These are phyloP conservation scores for Sebastiscus tertius DNA, from an alignment of 2,797 vertebrate species.

Conservation along the genomic window DNA sequence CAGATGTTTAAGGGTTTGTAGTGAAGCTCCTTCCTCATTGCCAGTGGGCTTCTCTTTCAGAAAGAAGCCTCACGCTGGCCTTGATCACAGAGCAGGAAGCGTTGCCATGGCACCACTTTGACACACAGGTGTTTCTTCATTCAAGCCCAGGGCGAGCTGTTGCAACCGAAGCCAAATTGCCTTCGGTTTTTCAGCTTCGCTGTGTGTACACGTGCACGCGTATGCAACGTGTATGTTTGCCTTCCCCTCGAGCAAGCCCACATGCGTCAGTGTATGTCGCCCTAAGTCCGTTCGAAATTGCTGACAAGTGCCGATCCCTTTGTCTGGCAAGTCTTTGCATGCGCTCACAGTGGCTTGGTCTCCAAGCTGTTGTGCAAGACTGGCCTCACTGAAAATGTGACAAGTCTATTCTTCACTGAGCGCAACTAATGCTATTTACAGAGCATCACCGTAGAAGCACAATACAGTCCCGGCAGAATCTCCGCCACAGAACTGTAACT, in stretches of 20 bases:
- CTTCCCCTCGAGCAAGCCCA: constrained; percentile 52
- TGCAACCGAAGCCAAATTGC: constrained; percentile 70
- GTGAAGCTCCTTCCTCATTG: constrained; percentile 41
- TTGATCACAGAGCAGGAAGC: constrained; percentile 72
- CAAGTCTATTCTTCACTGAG: constrained; percentile 81
- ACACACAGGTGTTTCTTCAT: constrained; percentile 77
- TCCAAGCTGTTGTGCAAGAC: constrained; percentile 78
- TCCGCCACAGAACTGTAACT: constrained; percentile 64
- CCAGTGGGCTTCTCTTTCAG: constrained; percentile 54
- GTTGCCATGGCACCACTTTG: constrained; percentile 73
- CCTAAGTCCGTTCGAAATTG: constrained; percentile 71
- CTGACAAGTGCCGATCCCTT: constrained; percentile 78
- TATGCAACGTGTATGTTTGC: constrained; percentile 19
- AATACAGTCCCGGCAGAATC: constrained; percentile 65
- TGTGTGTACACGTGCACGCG: constrained; percentile 12
- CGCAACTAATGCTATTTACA: constrained; percentile 80
- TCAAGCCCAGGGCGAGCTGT: constrained; percentile 71
- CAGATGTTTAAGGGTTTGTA: constrained; percentile 65
- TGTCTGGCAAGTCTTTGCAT: constrained; percentile 73
- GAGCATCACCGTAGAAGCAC: constrained; percentile 74
- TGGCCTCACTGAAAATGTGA: constrained; percentile 76
- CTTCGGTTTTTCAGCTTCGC: constrained; percentile 51
- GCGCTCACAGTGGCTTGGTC: constrained; percentile 65
- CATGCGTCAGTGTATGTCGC: constrained; percentile 55
- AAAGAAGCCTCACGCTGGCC: constrained; percentile 55